Evolutionary conservation across 2,797 vertebrate species (phyloP).

Genomic region (Tragelaphus eurycerus): DNA sequence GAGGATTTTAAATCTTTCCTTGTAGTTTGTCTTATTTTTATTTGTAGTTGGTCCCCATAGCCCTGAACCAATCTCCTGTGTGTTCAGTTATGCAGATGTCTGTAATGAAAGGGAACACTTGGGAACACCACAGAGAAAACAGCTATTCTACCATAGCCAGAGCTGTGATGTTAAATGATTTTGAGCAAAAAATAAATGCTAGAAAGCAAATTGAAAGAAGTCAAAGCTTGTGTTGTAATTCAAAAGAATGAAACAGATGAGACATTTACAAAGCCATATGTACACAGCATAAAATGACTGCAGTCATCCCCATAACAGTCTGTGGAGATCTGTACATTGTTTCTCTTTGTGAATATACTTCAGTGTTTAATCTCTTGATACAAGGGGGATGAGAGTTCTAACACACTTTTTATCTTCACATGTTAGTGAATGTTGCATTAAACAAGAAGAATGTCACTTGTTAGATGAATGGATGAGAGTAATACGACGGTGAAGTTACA

Average conservation of each 20-base stretch:
- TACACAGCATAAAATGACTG: background rate
- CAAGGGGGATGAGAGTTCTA: slow-evolving; percentile 30
- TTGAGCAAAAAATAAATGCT: background rate
- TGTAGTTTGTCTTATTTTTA: slow-evolving; percentile 63
- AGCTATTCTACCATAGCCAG: background rate
- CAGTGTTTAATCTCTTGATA: slow-evolving; percentile 53
- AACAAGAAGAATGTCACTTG: slow-evolving; percentile 29
- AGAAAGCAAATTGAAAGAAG: background rate
- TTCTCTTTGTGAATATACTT: slow-evolving; percentile 57
- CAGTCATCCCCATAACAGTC: background rate
- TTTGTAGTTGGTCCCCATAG: slow-evolving; percentile 55
- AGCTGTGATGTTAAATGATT: slow-evolving; percentile 33
- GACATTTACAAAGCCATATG: background rate
- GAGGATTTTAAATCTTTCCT: slow-evolving; percentile 55
- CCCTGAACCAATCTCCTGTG: background rate
- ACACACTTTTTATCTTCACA: slow-evolving; percentile 47
- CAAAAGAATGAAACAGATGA: slow-evolving; percentile 47
- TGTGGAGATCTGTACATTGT: background rate
- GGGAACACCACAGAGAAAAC: slow-evolving; percentile 51
- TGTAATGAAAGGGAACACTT: slow-evolving; percentile 57
- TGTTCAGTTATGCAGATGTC: slow-evolving; percentile 54
- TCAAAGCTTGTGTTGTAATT: background rate
- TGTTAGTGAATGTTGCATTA: slow-evolving; percentile 44
- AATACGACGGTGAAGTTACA: slow-evolving; percentile 23
- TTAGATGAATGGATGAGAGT: background rate